Evolutionary conservation across 92 coral and sea anemone species (phyloP), one percentile per base, ranked within the genome.

Genomic region (Porites divaricata): DNA sequence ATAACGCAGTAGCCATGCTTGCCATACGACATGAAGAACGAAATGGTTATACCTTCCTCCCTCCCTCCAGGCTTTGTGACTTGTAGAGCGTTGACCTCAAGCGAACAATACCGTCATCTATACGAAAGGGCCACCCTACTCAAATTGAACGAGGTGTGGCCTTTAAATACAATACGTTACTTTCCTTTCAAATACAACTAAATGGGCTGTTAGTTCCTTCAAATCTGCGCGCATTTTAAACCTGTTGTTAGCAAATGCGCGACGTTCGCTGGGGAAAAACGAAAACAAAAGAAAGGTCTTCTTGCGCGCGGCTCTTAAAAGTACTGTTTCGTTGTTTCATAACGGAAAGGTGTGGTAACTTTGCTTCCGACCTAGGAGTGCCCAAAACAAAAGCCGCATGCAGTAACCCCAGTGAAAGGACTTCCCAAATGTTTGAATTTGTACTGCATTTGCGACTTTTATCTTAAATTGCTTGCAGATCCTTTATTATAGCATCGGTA

Each of bases 381-480:
- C 6, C 23, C 78, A 50, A 61, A 23, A 81, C 86, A 81, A 81
- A 24, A 59, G 71, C 53, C 69, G 50, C 45, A 35, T 35, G 45
- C 51, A 72, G 70, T 72, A 62, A 49, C 48, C 23, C 59, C 52
- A 56, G 35, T 71, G 45, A 77, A 81, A 70, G 57, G 59, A 70
- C 61, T 81, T 72, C 63, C 63, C 51, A 10, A 67, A n/a, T 70
- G 35, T 81, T 59, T 71, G 76, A 63, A 26, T 69, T 70, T 14
- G 59, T 58, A 70, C 67, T 81, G 79, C 61, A 50, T 61, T 72
- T 45, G 86, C 86, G 79, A 72, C 79, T 82, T 82, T 82, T 69
- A 79, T 73, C 79, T 51, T 72, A 35, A 35, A 35, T 35, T 50
- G 78, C 59, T 59, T 20, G 72, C 23, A 70, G 62, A 65, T 71